Conservation (phyloP, 2,113 vertebrate genomes). For the Lepisosteus osseus region DNA sequence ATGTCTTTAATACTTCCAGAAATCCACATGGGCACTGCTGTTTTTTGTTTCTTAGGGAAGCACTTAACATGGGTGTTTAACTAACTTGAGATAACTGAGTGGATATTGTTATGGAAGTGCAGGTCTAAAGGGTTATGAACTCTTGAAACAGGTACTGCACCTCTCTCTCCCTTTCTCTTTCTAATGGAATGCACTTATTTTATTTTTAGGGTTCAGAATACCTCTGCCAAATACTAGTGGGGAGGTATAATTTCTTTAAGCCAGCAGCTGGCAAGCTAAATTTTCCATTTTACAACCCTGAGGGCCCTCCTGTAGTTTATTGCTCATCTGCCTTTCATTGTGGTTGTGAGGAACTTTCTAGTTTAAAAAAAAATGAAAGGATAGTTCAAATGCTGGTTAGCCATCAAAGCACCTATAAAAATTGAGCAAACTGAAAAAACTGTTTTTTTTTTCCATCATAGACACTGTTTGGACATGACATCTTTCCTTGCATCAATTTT, state of each 20-base stretch:
- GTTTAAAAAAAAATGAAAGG: constrained; percentile 38
- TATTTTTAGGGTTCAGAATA: not conserved
- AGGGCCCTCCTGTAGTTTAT: constrained; percentile 41
- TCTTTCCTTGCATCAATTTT: not conserved
- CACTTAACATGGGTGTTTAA: not conserved
- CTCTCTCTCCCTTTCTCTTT: not conserved
- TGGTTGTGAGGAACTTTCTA: constrained; percentile 35
- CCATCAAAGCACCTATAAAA: constrained; percentile 14
- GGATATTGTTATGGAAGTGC: not conserved
- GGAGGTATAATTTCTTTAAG: constrained; percentile 14
- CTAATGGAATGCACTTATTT: not conserved
- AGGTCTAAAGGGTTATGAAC: not conserved
- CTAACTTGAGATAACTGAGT: not conserved
- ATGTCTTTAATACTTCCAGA: not conserved
- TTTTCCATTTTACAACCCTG: constrained; percentile 22
- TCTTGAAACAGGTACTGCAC: not conserved
- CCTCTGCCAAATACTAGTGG: constrained; percentile 1
- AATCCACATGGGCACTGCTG: constrained; percentile 13
- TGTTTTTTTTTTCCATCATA: not conserved
- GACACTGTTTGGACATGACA: not conserved
- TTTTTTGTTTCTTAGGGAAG: not conserved
- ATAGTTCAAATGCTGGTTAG: constrained; percentile 27
- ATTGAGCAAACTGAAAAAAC: not conserved
- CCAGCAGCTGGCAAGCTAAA: constrained; percentile 32
- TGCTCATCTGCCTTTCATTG: constrained; percentile 53